Evolutionary conservation across 2,888 invertebrate genomes (phyloP).

Genomic region (Cheilosia scutellata): DNA sequence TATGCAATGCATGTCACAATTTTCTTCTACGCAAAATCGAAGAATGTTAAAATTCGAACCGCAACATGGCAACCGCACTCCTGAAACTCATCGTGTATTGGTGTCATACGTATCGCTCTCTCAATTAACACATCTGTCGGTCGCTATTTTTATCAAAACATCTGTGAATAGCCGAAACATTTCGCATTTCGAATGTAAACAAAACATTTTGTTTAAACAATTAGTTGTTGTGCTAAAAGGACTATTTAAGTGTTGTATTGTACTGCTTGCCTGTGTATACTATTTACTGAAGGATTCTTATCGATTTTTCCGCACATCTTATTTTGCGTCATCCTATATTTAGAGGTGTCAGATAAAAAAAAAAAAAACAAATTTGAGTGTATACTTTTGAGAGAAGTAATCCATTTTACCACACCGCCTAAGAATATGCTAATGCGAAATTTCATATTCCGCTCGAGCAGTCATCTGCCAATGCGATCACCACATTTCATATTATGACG

Average conservation of each 20-base stretch:
- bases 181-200: conserved; percentile 32
- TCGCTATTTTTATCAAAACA: conserved; percentile 14
- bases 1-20: background rate
- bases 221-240: background rate
- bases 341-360: background rate
- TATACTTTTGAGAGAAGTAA: conserved; percentile 28
- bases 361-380: background rate
- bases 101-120: conserved; percentile 11
- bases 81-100: conserved; percentile 12
- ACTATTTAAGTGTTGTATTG: conserved; percentile 12
- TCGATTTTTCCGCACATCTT: conserved; percentile 30
- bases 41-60: background rate
- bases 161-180: conserved; percentile 18
- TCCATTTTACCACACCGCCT: conserved; percentile 55
- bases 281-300: background rate
- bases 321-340: conserved; percentile 7
- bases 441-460: conserved; percentile 80
- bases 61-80: background rate
- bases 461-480: conserved; percentile 79
- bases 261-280: background rate
- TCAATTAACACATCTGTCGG: conserved; percentile 26
- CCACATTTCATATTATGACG: conserved; percentile 80
- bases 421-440: conserved; percentile 80
- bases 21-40: conserved; percentile 27
- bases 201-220: conserved; percentile 1